These are phyloP conservation scores for Philaenus spumarius DNA, from an alignment of 1,140 invertebrate species.

Conservation along the genomic window DNA sequence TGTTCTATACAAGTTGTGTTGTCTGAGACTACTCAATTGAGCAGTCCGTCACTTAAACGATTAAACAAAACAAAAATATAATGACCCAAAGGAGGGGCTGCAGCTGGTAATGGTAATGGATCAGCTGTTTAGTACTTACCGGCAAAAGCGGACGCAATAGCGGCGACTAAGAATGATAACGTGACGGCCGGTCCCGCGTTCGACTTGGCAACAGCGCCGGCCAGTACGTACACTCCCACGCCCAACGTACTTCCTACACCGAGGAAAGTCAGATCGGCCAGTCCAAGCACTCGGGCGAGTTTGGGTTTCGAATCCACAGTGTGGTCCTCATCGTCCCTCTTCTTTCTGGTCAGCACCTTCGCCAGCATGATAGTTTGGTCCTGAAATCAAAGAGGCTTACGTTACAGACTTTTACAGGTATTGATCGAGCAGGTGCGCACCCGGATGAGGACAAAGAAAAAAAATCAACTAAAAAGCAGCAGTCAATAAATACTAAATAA, in stretches of 20 bases:
- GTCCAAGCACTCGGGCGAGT: constrained; percentile 63
- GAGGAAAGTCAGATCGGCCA: constrained; percentile 73
- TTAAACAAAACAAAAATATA: no score
- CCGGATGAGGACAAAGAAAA: no score
- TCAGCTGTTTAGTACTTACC: constrained; percentile 55
- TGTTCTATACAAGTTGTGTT: no score
- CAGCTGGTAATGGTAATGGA: no score
- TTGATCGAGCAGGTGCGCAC: no score
- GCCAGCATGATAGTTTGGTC: constrained; percentile 15
- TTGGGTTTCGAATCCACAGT: constrained; percentile 31
- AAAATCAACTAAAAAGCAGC: no score
- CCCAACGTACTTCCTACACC: constrained; percentile 86
- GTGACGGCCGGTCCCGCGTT: constrained; percentile 81
- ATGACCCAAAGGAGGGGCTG: no score
- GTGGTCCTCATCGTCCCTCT: constrained; percentile 38
- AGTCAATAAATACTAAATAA: no score
- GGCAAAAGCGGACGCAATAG: constrained; percentile 80
- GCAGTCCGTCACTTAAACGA: no score
- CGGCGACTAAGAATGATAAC: constrained; percentile 81
- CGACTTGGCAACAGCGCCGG: constrained; percentile 77
- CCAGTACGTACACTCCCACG: constrained; percentile 85
- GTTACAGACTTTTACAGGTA: no score
- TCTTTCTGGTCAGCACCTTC: constrained; percentile 24
- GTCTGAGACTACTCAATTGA: no score
- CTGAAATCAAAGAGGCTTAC: not conserved